Evolutionary conservation across 2,888 invertebrate species (phyloP).

Genomic region (Oscheius sp.): DNA sequence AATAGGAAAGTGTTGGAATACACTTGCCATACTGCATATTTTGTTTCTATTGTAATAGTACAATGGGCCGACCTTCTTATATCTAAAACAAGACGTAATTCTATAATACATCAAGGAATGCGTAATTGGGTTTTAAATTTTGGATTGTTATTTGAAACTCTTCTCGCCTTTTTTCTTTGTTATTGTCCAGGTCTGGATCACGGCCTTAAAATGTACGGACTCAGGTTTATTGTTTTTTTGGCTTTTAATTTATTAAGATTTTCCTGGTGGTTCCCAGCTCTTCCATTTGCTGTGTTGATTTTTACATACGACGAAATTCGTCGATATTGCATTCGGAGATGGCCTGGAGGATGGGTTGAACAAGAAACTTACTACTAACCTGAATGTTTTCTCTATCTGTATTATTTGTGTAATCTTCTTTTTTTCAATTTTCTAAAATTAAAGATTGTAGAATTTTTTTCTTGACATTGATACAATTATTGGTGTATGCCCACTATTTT

Average conservation of each 20-base stretch:
- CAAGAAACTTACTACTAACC: conserved; percentile 91
- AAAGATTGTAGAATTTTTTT: neutral
- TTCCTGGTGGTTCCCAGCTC: conserved; percentile 97
- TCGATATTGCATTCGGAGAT: conserved; percentile 92
- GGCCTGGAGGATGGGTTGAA: conserved; percentile 98
- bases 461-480: too few relatives aligned
- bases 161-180: conserved; percentile 91
- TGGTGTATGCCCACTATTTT: too few relatives aligned
- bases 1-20: conserved; percentile 72
- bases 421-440: neutral
- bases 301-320: conserved; percentile 98
- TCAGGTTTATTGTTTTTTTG: conserved; percentile 71
- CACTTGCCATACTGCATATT: conserved; percentile 75
- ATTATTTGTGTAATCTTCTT: too few relatives aligned
- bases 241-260: conserved; percentile 77
- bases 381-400: too few relatives aligned
- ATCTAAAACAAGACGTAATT: conserved; percentile 74
- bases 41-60: conserved; percentile 74
- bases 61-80: conserved; percentile 75
- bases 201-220: conserved; percentile 94
- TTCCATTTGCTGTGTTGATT: conserved; percentile 97
- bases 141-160: conserved; percentile 91
- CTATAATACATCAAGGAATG: conserved; percentile 73
- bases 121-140: conserved; percentile 95
- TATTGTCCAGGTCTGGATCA: conserved; percentile 98